Base-by-base conservation (phyloP, 2,888 invertebrate genomes). In the Ypsolopha scabrella region DNA sequence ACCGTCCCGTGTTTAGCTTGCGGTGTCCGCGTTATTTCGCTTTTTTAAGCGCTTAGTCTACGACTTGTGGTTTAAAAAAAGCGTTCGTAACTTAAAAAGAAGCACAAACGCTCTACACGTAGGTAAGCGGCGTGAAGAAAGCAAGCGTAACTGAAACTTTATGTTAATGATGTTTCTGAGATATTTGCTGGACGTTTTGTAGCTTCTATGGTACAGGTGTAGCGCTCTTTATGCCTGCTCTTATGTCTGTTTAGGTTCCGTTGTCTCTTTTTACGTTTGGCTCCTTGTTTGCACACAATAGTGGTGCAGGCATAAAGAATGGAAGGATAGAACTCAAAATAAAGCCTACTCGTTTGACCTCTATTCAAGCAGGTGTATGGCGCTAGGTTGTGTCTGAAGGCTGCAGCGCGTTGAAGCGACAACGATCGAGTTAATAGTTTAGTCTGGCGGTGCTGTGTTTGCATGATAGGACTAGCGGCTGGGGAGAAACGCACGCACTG, bases 61-160 rank as follows among this genome's bases (percentile, higher is more conserved):
- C 68, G 68, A 68, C 68, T 63, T 68, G 60, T 74, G 73, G 73
- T 63, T 66, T 63, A 65, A 70, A 59, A 24, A 24, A 24, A 24
- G 24, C 24, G 24, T 24, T 3, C 24, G 63, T 70, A 75, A 75
- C 64, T 51, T 55, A 72, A 75, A 39, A 72, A 67, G 11, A 64
- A 67, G 68, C 65, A 64, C 65, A 61, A 77, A 7, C n/a, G 34
- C 24, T 49, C 37, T 37, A 48, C 37, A 14, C 48, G 13, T 37
- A 36, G 35, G 38, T n/a, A 24, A 24, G 24, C 24, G 24, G 24
- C 24, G 24, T 41, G 34, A 50, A 13, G 43, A 50, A 24, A 44
- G 50, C 50, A 43, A 47, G 47, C 47, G 36, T n/a, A 47, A 47
- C 47, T 47, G 47, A 47, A 24, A 37, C 43, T 43, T 43, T 43